A percentile compares a stretch with the other conserved stretches of the same genome.
phyloP scores from a whole-genome alignment of 1,140 invertebrate genomes.

The Drosophila teissieri region DNA sequence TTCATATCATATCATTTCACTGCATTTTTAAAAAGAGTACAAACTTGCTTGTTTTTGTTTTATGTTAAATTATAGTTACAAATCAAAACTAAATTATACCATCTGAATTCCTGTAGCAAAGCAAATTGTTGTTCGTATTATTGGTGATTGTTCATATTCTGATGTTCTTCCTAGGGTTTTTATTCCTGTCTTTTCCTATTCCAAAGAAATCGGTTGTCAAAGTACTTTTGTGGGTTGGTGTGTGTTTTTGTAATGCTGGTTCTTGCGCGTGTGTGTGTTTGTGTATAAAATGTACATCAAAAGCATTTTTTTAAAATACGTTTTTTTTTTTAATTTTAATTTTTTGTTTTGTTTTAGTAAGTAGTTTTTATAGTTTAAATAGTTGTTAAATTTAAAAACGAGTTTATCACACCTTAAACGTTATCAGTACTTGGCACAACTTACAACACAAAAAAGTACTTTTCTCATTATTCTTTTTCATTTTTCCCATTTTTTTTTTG shows the following conservation, averaged over 20 bases:
- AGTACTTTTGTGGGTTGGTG: constrained; percentile 65
- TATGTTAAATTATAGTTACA: constrained; percentile 59
- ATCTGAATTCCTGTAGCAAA: constrained; percentile 59
- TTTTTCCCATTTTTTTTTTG: constrained; percentile 31
- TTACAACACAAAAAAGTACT: constrained; percentile 83
- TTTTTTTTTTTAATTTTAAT: constrained; percentile 47
- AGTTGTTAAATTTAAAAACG: constrained; percentile 82
- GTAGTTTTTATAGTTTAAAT: constrained; percentile 81
- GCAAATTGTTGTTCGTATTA: constrained; percentile 39
- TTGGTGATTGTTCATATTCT: constrained; percentile 21
- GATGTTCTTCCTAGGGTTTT: constrained; percentile 1
- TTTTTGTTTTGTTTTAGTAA: constrained; percentile 64
- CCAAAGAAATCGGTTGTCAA: constrained; percentile 51
- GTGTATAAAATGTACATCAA: constrained; percentile 65
- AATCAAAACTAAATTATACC: constrained; percentile 46
- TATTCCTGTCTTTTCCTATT: constrained; percentile 18
- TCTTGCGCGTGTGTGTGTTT: constrained; percentile 26
- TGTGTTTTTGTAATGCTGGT: constrained; percentile 26
- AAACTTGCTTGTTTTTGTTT: constrained; percentile 53
- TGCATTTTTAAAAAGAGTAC: constrained; percentile 42
- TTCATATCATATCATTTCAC: constrained; percentile 19
- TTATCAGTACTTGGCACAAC: constrained; percentile 84
- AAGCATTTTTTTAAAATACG: constrained; percentile 69
- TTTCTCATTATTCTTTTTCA: constrained; percentile 48
- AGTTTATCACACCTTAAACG: constrained; percentile 83